Base-by-base conservation (phyloP, 1,140 invertebrate genomes). In the Aricia agestis region DNA sequence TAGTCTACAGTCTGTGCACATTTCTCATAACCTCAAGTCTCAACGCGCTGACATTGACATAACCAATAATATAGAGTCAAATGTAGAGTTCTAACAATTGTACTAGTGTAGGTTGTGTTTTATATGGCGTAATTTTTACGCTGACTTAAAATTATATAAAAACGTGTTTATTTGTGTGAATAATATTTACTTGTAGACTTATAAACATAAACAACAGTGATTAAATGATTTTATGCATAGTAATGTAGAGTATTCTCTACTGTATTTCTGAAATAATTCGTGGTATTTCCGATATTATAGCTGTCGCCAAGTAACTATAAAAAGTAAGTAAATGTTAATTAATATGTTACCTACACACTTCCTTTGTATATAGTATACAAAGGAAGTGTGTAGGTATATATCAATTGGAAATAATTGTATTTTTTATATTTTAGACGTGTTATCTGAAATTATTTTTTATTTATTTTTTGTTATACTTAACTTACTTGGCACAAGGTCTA, bases 81-180 rank as follows among this genome's bases (percentile, higher is more conserved):
- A 63, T 63, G 59, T 63, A 63, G 59, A 63, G 59, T 25, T 19
- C 59, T 63, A 63, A 25, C n/a, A 63, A 63, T 18, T 63, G 59
- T 7, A 11, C 59, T 11, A 6, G 59, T 63, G 59, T 19, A 17
- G 19, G 17, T 59, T 18, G 58, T 59, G 58, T 63, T 18, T 63
- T 59, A 11, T 63, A 19, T 63, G 17, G 59, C 17, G 18, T 63
- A 63, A 63, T 63, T 10, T 63, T 63, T 18, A 19, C 18, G 59
- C 18, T 63, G 18, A 18, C n/a, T 63, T 63, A 63, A 63, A 19
- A 63, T 19, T 63, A 19, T 1, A 52, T 13, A 52, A 52, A 52
- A 52, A 52, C 45, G 9, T 15, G 9, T 52, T 52, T 9, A 13
- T 13, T 13, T 13, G 2, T 52, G 45, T 15, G 45, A 13, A 52